Evolutionary conservation across 2,113 vertebrate species (phyloP).

Genomic region (Pterocles orientalis): DNA sequence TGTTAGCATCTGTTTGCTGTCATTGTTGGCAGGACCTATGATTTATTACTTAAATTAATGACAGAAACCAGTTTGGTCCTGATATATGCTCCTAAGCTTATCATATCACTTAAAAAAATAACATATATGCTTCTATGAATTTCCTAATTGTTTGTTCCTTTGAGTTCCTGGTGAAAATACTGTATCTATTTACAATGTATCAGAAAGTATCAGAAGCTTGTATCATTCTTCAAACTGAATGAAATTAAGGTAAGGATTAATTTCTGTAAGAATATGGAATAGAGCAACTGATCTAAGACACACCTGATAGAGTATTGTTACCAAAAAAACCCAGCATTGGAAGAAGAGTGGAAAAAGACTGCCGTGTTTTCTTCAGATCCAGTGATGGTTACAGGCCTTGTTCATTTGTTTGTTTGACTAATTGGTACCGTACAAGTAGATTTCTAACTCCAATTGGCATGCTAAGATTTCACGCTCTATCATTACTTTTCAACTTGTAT

Average conservation of each 20-base stretch:
- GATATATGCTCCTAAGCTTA: slow-evolving; percentile 76
- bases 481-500: background rate
- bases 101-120: slow-evolving; percentile 76
- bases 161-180: slow-evolving; percentile 61
- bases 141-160: slow-evolving; percentile 74
- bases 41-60: slow-evolving; percentile 83
- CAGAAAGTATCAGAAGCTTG: slow-evolving; percentile 47
- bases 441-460: background rate
- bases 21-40: slow-evolving; percentile 74
- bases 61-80: slow-evolving; percentile 77
- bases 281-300: background rate
- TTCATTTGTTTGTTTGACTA: background rate
- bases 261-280: slow-evolving; percentile 15
- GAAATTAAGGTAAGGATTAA: slow-evolving; percentile 29
- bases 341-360: background rate
- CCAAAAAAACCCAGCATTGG: background rate
- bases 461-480: background rate
- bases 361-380: background rate
- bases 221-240: slow-evolving; percentile 37
- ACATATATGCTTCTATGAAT: slow-evolving; percentile 59
- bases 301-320: background rate
- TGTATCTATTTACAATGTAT: slow-evolving; percentile 18
- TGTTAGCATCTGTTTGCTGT: slow-evolving; percentile 84
- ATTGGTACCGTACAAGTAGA: background rate
- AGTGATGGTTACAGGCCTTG: background rate